Base-by-base conservation (phyloP, 2,888 invertebrate species). In the Cosmopolites sordidus region DNA sequence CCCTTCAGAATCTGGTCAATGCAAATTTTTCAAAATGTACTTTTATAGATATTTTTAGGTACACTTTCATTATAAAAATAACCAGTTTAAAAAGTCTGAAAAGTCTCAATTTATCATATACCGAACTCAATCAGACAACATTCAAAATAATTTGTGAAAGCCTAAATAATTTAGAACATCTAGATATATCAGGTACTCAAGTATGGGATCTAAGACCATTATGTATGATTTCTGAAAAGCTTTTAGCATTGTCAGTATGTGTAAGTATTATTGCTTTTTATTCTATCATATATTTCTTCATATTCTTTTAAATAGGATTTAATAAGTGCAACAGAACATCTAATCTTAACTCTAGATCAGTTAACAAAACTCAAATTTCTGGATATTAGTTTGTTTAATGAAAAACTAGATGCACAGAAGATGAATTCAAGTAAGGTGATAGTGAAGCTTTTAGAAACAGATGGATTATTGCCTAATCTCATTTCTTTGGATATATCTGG, bases 121-220 rank as follows among this genome's bases (percentile, higher is more conserved):
- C 85, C n/a, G 83, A 84, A 66, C 79, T 86, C 65, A 84, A 83
- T 68, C 79, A 79, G 59, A 79, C 79, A 62, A 80, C 81, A 16
- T 75, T 86, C 56, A 79, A 82, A 62, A 81, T 84, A 58, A 77
- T 86, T 46, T 81, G 82, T 53, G 80, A 83, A 61, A 83, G 86
- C 71, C 73, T 86, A 56, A 79, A 78, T 39, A 72, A 75, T 51
- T 70, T 87, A 56, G 82, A 84, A 66, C 79, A 75, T 62, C 69
- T 87, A 47, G 82, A 87, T 66, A 83, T 87, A 60, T 85, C 86
- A 12, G 77, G 78, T 53, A 86, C 86, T 8, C 68, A 73, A 58
- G 79, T 86, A 22, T 78, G 77, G 56, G 82, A 84, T 69, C 78
- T 86, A 61, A 76, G 76, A 43, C 80, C 84, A 1, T 69, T 86